phyloP scores from a whole-genome alignment of 2,888 invertebrate genomes.

The Clepsis dumicolana region DNA sequence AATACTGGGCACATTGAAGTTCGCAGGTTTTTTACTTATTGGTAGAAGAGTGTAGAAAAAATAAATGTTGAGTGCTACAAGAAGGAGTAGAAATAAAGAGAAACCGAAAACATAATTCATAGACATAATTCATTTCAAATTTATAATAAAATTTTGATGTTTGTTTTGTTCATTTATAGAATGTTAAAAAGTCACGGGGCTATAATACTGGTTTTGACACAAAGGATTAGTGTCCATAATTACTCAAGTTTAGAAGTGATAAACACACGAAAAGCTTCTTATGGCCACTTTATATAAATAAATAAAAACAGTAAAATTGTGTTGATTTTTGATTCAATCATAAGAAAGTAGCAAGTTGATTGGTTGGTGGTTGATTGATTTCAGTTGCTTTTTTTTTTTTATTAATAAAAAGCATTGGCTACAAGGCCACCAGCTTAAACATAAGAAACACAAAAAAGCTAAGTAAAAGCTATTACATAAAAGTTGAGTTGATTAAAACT shows the following conservation, averaged over 20 bases:
- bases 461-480: no score
- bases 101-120: conserved; percentile 80
- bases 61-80: conserved; percentile 76
- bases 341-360: background rate
- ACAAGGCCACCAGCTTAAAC: no score
- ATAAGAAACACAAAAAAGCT: no score
- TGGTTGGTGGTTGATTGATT: no score
- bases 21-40: conserved; percentile 57
- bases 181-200: background rate
- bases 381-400: no score
- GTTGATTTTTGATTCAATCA: background rate
- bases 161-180: background rate
- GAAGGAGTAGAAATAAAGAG: conserved; percentile 72
- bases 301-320: background rate
- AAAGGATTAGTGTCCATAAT: background rate
- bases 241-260: background rate
- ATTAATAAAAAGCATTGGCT: no score
- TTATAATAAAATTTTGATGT: background rate
- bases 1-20: conserved; percentile 60
- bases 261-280: background rate
- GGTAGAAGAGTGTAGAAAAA: conserved; percentile 76
- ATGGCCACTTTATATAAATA: background rate
- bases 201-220: background rate
- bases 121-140: conserved; percentile 62
- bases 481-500: no score